phyloP scores from a whole-genome alignment of 2,113 vertebrate genomes.

The Aix galericulata region DNA sequence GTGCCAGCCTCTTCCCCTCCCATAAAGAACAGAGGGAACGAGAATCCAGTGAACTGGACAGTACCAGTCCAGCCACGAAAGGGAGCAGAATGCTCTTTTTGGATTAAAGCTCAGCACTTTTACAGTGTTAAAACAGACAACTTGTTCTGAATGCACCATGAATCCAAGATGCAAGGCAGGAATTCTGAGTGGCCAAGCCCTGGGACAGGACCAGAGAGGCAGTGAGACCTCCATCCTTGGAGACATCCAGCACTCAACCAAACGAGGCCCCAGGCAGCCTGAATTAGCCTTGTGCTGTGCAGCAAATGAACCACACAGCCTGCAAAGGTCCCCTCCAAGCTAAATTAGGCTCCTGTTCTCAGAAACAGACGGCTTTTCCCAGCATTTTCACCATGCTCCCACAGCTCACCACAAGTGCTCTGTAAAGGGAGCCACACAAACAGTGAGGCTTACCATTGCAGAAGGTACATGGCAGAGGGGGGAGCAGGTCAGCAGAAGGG shows the following conservation, averaged over 20 bases:
- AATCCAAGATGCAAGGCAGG: not conserved
- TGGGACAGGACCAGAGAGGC: not conserved
- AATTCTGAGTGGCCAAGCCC: not conserved
- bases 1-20: not conserved
- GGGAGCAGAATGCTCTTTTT: not conserved
- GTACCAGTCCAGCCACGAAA: not conserved
- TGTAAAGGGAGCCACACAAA: not conserved
- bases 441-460: not conserved
- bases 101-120: not conserved
- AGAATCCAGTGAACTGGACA: not conserved
- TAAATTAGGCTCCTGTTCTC: not conserved
- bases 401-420: constrained; percentile 1
- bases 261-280: not conserved
- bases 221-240: not conserved
- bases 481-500: not conserved
- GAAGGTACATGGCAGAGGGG: rapidly evolving
- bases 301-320: not conserved
- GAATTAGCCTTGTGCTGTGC: not conserved
- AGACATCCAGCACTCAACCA: not conserved
- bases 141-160: not conserved
- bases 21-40: not conserved
- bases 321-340: not conserved
- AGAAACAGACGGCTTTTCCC: rapidly evolving
- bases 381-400: not conserved
- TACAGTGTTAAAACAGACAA: not conserved